Evolutionary conservation across 1,140 invertebrate genomes (phyloP).

Genomic region (Cotesia typhae): DNA sequence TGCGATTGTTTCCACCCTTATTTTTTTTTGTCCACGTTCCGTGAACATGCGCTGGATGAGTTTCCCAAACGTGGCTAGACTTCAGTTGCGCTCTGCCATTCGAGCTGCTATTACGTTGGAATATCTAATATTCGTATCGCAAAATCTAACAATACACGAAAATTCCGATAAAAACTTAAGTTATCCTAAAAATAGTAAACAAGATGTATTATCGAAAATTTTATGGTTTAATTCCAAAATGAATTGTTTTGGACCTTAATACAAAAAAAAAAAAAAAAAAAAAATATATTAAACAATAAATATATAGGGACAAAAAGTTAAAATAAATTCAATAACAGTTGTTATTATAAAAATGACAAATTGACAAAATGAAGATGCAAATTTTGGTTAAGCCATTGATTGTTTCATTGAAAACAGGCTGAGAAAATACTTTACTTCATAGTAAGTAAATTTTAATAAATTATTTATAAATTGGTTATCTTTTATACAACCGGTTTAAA

Average conservation of each 20-base stretch:
- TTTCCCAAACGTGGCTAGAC: conserved; percentile 32
- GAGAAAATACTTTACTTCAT: background rate
- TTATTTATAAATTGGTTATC: no score
- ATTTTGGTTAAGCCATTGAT: background rate
- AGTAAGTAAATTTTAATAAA: conserved; percentile 9
- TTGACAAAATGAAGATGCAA: conserved; percentile 7
- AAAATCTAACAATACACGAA: background rate
- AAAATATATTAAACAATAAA: no score
- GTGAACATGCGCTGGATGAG: conserved; percentile 33
- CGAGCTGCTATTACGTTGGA: conserved; percentile 24
- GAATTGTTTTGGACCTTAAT: no score
- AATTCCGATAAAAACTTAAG: background rate
- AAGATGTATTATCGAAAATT: background rate
- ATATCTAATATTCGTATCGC: background rate
- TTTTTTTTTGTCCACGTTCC: conserved; percentile 21
- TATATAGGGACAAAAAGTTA: no score
- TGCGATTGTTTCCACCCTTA: conserved; percentile 1
- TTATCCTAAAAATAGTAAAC: conserved; percentile 8
- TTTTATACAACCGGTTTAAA: no score
- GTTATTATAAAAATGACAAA: background rate
- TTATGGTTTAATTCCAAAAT: no score
- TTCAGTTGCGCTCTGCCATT: conserved; percentile 34
- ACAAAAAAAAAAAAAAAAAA: no score
- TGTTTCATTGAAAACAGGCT: background rate
- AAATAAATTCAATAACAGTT: no score